Conservation (phyloP, 2,888 invertebrate species). For the Sialis fuliginosa region DNA sequence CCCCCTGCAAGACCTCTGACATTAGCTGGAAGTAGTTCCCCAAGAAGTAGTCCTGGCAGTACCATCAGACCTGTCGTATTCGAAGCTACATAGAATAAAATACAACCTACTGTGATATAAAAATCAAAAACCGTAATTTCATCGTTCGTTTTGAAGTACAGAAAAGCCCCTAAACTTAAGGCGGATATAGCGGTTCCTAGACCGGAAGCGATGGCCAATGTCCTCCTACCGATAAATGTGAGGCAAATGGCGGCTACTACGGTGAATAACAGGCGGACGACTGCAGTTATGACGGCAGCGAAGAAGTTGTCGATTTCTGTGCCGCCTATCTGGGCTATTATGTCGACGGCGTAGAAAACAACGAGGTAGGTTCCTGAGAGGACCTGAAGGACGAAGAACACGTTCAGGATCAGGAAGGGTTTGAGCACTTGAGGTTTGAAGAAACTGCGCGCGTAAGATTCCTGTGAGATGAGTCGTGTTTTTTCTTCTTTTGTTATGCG, state of each 20-base stretch:
- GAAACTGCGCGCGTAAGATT: constrained; percentile 24
- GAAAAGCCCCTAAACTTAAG: constrained; percentile 34
- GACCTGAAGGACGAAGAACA: constrained; percentile 55
- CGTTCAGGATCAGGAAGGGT: constrained; percentile 52
- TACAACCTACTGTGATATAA: constrained; percentile 27
- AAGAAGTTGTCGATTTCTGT: constrained; percentile 26
- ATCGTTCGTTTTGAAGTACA: constrained; percentile 23
- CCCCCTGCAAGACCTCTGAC: constrained; percentile 58
- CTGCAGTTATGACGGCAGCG: constrained; percentile 52
- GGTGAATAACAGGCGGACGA: constrained; percentile 44
- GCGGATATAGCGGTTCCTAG: constrained; percentile 46
- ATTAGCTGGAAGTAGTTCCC: constrained; percentile 55
- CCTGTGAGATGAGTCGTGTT: constrained; percentile 14
- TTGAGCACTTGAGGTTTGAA: constrained; percentile 45
- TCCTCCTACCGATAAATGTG: constrained; percentile 42
- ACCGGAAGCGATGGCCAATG: constrained; percentile 47
- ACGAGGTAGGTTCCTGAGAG: constrained; percentile 59
- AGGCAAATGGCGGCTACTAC: constrained; percentile 46
- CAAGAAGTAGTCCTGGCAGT: constrained; percentile 57
- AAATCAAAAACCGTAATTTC: constrained; percentile 19
- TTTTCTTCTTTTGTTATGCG: constrained; percentile 38
- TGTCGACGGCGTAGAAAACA: constrained; percentile 63
- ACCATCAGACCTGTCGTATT: constrained; percentile 59
- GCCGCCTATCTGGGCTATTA: constrained; percentile 38
- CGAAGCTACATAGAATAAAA: constrained; percentile 52